Evolutionary conservation across 2,113 vertebrate species (phyloP).

Genomic region (Aspidoscelis tigris): DNA sequence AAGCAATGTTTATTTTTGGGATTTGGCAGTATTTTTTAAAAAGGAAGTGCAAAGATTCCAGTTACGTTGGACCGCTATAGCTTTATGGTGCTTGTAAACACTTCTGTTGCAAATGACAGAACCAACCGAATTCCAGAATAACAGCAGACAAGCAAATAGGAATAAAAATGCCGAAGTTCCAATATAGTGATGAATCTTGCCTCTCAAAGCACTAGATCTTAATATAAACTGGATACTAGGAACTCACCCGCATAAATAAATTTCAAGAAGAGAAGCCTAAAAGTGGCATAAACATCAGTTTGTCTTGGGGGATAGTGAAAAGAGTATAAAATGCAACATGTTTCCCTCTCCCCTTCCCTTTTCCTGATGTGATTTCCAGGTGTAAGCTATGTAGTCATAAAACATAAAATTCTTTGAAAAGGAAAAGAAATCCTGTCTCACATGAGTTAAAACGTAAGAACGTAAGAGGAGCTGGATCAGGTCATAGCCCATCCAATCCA

Average conservation of each 20-base stretch:
- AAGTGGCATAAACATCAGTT: background rate
- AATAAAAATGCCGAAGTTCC: background rate
- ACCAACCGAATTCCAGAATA: background rate
- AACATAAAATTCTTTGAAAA: background rate
- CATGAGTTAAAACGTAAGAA: no score
- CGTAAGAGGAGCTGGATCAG: no score
- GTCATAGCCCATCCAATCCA: no score
- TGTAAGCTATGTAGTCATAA: background rate
- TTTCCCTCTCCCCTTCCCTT: background rate
- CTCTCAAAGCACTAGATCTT: background rate
- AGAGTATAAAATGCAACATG: no score
- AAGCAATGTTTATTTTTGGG: background rate
- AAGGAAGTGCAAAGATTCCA: background rate
- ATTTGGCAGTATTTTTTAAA: background rate
- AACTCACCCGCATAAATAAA: background rate
- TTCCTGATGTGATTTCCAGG: background rate
- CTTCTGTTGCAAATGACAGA: background rate
- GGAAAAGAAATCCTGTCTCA: no score
- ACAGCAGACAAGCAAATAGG: background rate
- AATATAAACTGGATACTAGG: background rate
- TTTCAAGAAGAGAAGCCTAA: background rate
- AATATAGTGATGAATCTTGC: background rate
- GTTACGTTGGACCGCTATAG: background rate
- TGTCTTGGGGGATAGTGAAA: background rate
- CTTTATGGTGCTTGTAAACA: background rate